Base-by-base conservation (phyloP, 2,113 vertebrate genomes). In the Clarias macrocephalus region DNA sequence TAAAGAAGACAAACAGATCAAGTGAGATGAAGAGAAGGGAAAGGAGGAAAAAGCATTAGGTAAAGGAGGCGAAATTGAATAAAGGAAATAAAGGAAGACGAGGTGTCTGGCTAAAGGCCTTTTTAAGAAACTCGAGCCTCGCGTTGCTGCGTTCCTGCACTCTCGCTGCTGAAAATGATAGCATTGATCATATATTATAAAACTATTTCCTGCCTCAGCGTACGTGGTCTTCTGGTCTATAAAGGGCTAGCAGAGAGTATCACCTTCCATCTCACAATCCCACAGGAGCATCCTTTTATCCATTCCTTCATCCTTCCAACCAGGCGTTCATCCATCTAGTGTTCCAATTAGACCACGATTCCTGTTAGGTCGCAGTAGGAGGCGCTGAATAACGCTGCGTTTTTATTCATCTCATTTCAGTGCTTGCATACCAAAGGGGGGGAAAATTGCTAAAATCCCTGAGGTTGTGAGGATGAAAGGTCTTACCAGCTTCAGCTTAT, bases 131-230 rank as follows among this genome's bases (percentile, higher is more conserved):
- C 86, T 33, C 5, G 59, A 87, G 70, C 86, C 57, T 59, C 28
- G 42, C 37, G 15, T 15, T 19, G 25, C 73, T 70, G 42, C 80
- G 25, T 62, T 68, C 85, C 59, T 89, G 83, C 5, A 80, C 92
- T 91, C 57, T 19, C 15, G 0, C 86, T 59, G 76, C 91, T 91
- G 86, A 94, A 94, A 89, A 92, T 86, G 92, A 95, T 93, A 93
- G 87, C 92, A 93, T 94, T 92, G 94, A 94, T 95, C 93, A 92
- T 93, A 80, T 92, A 93, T 90, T 93, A 92, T 91, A 94, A 92
- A 92, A 91, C 59, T 86, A 89, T 88, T 93, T 92, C 90, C 90
- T 92, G 90, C 91, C 92, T 88, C 86, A 15, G 86, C 68, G 13
- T 81, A 65, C 80, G 19, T 48, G 59, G 80, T 60, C 59, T 83